phyloP scores from a whole-genome alignment of 1,140 invertebrate species.

The Drosophila pseudoananassae region DNA sequence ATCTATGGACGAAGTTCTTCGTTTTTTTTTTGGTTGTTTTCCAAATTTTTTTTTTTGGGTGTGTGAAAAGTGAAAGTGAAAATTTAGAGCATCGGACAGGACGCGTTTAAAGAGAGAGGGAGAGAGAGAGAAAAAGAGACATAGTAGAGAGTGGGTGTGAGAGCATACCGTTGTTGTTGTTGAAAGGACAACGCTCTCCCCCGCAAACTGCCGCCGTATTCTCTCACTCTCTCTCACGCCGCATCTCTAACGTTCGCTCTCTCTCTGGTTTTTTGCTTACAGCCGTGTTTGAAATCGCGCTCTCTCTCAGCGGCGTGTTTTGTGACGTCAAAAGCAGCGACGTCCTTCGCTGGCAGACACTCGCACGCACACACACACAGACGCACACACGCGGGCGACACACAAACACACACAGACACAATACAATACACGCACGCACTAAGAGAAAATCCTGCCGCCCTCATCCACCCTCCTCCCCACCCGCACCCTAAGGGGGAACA shows the following conservation, averaged over 20 bases:
- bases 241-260: constrained; percentile 6
- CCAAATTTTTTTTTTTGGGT: constrained; percentile 64
- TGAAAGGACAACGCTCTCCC: constrained; percentile 58
- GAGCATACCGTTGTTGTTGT: constrained; percentile 45
- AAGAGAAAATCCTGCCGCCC: constrained; percentile 55
- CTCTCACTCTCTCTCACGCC: constrained; percentile 14
- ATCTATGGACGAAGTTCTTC: neutral
- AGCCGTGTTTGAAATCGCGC: constrained; percentile 53
- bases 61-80: constrained; percentile 82
- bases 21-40: constrained; percentile 44
- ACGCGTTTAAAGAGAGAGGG: constrained; percentile 32
- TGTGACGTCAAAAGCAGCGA: constrained; percentile 70
- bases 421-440: constrained; percentile 19
- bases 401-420: constrained; percentile 46
- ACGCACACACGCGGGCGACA: constrained; percentile 17
- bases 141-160: constrained; percentile 7
- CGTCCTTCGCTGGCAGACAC: constrained; percentile 46
- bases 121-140: neutral
- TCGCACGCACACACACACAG: constrained; percentile 31
- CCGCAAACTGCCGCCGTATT: constrained; percentile 26
- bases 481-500: neutral
- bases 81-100: constrained; percentile 67
- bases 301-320: constrained; percentile 33
- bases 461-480: constrained; percentile 30
- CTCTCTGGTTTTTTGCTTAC: constrained; percentile 40